phyloP scores from a whole-genome alignment of 1,140 invertebrate genomes.

The Leptinotarsa undecemlineata region DNA sequence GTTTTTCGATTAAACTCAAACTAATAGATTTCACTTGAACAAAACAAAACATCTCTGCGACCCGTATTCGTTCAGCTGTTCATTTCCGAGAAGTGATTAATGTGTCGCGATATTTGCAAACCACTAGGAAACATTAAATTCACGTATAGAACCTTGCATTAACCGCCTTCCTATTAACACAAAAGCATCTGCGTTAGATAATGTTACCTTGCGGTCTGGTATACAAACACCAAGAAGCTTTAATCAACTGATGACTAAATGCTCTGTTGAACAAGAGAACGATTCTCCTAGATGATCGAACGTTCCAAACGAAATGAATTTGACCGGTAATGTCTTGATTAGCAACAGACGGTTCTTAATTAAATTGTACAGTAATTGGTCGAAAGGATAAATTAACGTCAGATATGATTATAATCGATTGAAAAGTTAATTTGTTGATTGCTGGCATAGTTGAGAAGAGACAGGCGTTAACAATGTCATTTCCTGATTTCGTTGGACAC shows the following conservation, averaged over 20 bases:
- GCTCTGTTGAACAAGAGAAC: neutral
- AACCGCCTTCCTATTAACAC: slow-evolving; percentile 2
- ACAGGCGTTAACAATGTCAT: no score
- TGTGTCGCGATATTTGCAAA: neutral
- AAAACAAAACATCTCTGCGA: neutral
- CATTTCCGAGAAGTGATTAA: neutral
- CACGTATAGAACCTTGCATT: neutral
- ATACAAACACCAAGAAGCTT: slow-evolving; percentile 6
- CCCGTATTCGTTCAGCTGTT: neutral
- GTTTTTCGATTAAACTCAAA: no score
- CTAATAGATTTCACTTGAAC: no score
- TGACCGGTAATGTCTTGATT: neutral
- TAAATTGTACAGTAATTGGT: neutral
- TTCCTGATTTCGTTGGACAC: no score
- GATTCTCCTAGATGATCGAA: neutral
- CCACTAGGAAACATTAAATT: neutral
- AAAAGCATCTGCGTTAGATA: slow-evolving; percentile 2
- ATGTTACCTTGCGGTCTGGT: neutral
- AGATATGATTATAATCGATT: neutral
- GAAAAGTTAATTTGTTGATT: neutral
- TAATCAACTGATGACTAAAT: neutral
- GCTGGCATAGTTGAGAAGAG: neutral
- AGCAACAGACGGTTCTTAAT: neutral
- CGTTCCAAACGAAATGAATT: neutral
- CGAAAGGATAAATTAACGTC: neutral